These are phyloP conservation scores for Spea hammondii DNA, from an alignment of 2,797 vertebrate genomes.

Conservation along the genomic window DNA sequence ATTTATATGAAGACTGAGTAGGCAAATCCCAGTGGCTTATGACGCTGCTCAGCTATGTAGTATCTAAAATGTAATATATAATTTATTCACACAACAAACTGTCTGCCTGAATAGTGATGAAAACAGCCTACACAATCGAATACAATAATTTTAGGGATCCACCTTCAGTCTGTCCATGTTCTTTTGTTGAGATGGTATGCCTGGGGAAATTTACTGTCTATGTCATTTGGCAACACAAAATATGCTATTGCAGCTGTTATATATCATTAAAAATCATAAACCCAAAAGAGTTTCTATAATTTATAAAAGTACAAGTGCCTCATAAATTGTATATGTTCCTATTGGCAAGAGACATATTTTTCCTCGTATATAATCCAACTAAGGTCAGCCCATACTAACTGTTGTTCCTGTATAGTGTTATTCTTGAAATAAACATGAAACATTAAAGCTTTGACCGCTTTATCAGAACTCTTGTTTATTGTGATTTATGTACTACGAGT, in stretches of 20 bases:
- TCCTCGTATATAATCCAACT: slow-evolving; percentile 2
- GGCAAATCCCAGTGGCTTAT: no score
- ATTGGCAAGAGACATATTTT: slow-evolving; percentile 6
- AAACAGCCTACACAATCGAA: slow-evolving; percentile 11
- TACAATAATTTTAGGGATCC: slow-evolving; percentile 18
- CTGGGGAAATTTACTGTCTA: slow-evolving; percentile 34
- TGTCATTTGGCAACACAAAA: slow-evolving; percentile 23
- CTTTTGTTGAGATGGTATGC: slow-evolving; percentile 22
- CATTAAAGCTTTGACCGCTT: no score
- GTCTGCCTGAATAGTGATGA: slow-evolving; percentile 5
- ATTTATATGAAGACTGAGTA: no score
- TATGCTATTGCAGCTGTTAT: slow-evolving; percentile 35
- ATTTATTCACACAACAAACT: slow-evolving; percentile 13
- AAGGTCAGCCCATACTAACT: slow-evolving; percentile 1
- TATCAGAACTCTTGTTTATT: no score
- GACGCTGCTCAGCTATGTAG: background rate
- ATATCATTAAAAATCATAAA: slow-evolving; percentile 27
- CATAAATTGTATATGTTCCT: slow-evolving; percentile 17
- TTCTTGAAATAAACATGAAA: background rate
- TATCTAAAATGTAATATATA: background rate
- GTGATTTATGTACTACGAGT: no score
- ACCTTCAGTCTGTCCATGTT: slow-evolving; percentile 15
- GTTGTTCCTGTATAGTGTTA: background rate
- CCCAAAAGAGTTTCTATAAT: slow-evolving; percentile 28
- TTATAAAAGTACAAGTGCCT: slow-evolving; percentile 14